Conservation (phyloP, 2,797 vertebrate species). For the Ctenopoma multispine region DNA sequence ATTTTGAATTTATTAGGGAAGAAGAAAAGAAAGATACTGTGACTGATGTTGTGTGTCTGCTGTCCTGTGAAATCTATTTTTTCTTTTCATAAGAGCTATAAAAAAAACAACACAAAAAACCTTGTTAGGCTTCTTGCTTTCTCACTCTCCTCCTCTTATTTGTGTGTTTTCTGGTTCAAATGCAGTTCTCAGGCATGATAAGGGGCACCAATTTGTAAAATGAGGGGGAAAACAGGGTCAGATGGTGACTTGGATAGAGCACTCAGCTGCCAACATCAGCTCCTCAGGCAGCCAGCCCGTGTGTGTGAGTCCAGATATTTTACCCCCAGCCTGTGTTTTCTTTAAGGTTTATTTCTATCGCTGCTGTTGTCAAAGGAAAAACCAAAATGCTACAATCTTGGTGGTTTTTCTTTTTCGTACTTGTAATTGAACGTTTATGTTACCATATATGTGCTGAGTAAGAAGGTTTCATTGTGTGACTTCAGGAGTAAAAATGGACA, state of each 20-base stretch:
- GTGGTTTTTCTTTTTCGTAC: slow-evolving; percentile 44
- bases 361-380: slow-evolving; percentile 52
- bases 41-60: slow-evolving; percentile 8
- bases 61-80: slow-evolving; percentile 29
- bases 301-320: slow-evolving; percentile 30
- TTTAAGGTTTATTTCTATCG: slow-evolving; percentile 67
- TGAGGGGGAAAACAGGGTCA: slow-evolving; percentile 68
- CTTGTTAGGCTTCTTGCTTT: not conserved
- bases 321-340: slow-evolving; percentile 57
- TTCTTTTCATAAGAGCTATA: not conserved
- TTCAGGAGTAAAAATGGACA: slow-evolving; percentile 36
- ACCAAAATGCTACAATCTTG: slow-evolving; percentile 60
- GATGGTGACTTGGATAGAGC: slow-evolving; percentile 66
- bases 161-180: slow-evolving; percentile 69
- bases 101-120: too few relatives aligned
- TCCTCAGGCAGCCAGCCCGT: not conserved
- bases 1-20: not conserved
- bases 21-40: not conserved
- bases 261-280: slow-evolving; percentile 37
- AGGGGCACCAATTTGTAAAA: slow-evolving; percentile 64
- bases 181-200: slow-evolving; percentile 56
- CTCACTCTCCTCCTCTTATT: slow-evolving; percentile 25
- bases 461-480: slow-evolving; percentile 47
- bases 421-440: slow-evolving; percentile 62
- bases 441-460: slow-evolving; percentile 52